phyloP scores from a whole-genome alignment of 2,113 vertebrate genomes.

The Noturus placidus region DNA sequence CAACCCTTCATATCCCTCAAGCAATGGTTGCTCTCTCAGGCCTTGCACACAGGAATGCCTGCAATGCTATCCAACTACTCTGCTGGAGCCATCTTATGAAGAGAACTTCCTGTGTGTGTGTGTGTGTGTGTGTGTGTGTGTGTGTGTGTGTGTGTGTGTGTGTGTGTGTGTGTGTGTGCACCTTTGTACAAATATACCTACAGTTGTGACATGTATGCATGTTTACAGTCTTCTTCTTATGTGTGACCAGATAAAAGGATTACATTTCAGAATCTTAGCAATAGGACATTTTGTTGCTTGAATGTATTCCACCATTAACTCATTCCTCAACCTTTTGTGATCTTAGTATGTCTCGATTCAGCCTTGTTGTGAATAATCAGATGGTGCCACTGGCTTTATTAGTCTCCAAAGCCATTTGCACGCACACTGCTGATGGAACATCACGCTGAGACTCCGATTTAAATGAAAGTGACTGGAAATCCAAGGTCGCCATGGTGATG shows the following conservation, averaged over 20 bases:
- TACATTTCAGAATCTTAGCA: not conserved
- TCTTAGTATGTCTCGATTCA: not conserved
- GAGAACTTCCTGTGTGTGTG: not conserved
- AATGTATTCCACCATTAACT: not conserved
- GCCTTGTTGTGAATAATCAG: conserved; percentile 13
- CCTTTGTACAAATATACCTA: not conserved
- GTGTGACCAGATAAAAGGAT: not conserved
- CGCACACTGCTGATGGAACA: conserved; percentile 46
- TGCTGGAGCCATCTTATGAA: not conserved
- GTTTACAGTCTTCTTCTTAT: not conserved
- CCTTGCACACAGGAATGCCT: conserved; percentile 75
- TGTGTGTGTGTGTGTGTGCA: not conserved
- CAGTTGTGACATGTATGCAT: not conserved
- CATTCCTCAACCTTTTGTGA: not conserved
- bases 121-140: not conserved
- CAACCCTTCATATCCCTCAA: conserved; percentile 74
- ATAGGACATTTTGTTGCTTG: not conserved
- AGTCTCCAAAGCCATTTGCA: conserved; percentile 39
- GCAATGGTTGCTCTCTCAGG: conserved; percentile 68
- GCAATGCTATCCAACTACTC: conserved; percentile 75
- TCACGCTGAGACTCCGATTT: conserved; percentile 34
- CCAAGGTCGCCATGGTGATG: conserved; percentile 74
- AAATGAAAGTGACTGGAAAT: conserved; percentile 66
- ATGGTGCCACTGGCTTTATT: conserved; percentile 42
- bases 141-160: not conserved